Percentiles rank a stretch among this genome's conserved stretches.
phyloP scores from a whole-genome alignment of 2,113 vertebrate genomes.

The Indicator indicator region DNA sequence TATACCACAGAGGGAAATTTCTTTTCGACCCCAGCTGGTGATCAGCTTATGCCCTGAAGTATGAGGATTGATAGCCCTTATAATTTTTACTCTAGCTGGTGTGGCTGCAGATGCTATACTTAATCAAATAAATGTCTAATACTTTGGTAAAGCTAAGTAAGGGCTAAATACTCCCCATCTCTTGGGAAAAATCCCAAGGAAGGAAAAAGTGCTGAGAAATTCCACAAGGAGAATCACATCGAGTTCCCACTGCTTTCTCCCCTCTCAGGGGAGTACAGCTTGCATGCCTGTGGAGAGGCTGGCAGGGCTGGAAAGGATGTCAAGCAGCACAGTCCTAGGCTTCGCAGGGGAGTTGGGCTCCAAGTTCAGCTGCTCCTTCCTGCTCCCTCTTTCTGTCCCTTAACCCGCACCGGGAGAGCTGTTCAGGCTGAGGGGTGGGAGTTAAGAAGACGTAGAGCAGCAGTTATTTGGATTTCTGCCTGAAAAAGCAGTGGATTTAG shows the following conservation, averaged over 20 bases:
- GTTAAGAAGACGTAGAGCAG: not conserved
- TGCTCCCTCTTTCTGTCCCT: not conserved
- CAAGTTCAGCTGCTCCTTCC: not conserved
- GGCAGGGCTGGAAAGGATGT: constrained; percentile 53
- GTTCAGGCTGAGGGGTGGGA: not conserved
- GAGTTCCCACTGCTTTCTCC: constrained; percentile 59
- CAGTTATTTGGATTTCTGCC: not conserved
- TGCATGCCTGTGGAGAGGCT: constrained; percentile 32
- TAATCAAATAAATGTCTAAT: constrained; percentile 72
- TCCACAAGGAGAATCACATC: constrained; percentile 56
- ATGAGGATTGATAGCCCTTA: constrained; percentile 72
- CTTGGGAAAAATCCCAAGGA: constrained; percentile 35
- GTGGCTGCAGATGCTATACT: constrained; percentile 61
- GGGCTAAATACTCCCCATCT: constrained; percentile 50
- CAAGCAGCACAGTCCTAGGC: not conserved
- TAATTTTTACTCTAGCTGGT: constrained; percentile 66
- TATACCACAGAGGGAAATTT: constrained; percentile 64
- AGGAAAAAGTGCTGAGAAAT: constrained; percentile 63
- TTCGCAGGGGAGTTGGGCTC: not conserved
- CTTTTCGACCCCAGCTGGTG: constrained; percentile 64
- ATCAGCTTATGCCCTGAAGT: constrained; percentile 73
- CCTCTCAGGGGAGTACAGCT: constrained; percentile 38
- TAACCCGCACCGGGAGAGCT: not conserved
- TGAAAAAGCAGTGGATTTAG: not conserved
- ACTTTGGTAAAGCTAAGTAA: constrained; percentile 67